Base-by-base conservation (phyloP, 2,888 invertebrate species). In the Stomorhina lunata region DNA sequence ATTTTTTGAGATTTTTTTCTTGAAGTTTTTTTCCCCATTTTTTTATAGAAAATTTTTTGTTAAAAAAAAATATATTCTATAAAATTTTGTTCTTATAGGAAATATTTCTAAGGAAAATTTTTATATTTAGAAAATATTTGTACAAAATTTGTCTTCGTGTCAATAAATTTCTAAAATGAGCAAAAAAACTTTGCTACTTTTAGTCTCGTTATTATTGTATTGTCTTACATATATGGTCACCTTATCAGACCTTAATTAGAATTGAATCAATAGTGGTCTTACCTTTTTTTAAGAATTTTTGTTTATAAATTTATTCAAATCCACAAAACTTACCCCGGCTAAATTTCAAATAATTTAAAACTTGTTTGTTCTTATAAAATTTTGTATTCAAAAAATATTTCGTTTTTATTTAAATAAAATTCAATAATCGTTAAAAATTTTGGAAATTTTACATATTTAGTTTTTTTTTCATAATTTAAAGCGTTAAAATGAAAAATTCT, bases 401-500 rank as follows among this genome's bases (percentile, higher is more conserved):
- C 20, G 7, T 53, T 55, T 69, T 69, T 69, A 55, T 69, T 69
- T n/a, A 17, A 53, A 53, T 22, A 68, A 27, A 40, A 55, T 27
- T 65, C 9, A 48, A 59, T 48, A 25, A 12, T 20, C 32, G 34
- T 34, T 45, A 65, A n/a, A n/a, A n/a, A n/a, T n/a, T n/a, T n/a
- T 17, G 43, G 2, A 37, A 37, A 37, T 53, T 61, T 40, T 15
- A 29, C 29, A 53, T 27, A 29, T 3, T 32, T 9, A 27, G n/a
- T n/a, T n/a, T n/a, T n/a, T n/a, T n/a, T n/a, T 7, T 22, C 48
- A 29, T 17, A 55, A 37, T 45, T 22, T 20, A 7, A 53, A 50
- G 66, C 50, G 27, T 57, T 55, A 69, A 55, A 55, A 69, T 15
- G 27, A 50, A 6, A 75, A 75, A 75, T 45, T 57, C 65, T 65